These are phyloP conservation scores for Phocoena phocoena DNA, from an alignment of 2,113 vertebrate genomes.

Conservation along the genomic window DNA sequence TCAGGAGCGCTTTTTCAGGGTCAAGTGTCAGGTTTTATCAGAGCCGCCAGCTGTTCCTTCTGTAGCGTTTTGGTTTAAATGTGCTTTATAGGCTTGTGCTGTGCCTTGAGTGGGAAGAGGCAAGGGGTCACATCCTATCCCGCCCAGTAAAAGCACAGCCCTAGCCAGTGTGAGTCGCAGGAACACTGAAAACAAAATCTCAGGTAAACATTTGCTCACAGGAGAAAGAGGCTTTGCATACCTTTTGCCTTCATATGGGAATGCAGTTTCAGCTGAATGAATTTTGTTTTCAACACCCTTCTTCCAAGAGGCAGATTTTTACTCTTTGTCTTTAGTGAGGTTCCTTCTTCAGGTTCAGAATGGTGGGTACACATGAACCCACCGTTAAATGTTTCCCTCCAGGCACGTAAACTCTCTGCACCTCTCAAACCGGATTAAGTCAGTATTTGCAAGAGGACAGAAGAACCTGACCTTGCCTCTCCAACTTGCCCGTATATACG, in stretches of 20 bases:
- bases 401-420: not conserved
- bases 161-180: not conserved
- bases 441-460: not conserved
- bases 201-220: not conserved
- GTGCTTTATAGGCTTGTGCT: not conserved
- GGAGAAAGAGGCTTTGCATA: not conserved
- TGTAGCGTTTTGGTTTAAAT: constrained; percentile 51
- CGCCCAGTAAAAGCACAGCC: not conserved
- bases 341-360: not conserved
- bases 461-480: not conserved
- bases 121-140: not conserved
- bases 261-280: not conserved
- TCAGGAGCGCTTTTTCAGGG: constrained; percentile 23
- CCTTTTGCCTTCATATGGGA: not conserved
- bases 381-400: not conserved
- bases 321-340: not conserved
- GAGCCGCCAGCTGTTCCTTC: constrained; percentile 34
- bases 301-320: not conserved
- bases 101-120: not conserved
- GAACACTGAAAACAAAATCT: not conserved
- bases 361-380: not conserved
- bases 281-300: not conserved
- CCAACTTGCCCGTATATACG: not conserved
- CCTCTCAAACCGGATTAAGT: not conserved
- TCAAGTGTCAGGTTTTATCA: constrained; percentile 61